Base-by-base conservation (phyloP, 2,113 vertebrate genomes). In the Scomber scombrus region DNA sequence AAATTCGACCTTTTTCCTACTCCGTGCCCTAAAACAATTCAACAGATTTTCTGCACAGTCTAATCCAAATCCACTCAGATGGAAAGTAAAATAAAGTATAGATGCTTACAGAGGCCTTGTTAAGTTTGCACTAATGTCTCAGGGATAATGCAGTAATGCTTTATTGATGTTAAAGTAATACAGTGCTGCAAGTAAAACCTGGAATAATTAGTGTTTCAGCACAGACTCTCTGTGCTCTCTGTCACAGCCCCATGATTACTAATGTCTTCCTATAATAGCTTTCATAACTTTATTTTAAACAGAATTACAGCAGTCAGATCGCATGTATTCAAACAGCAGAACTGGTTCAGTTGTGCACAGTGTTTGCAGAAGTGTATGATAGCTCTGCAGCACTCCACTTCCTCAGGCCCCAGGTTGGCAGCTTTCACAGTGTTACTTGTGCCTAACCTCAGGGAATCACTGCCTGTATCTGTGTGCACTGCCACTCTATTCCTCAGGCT, bases 381-480 rank as follows among this genome's bases (percentile, higher is more conserved):
- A 43, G 29, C 12, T 67, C 61, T 58, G 61, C 72, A 46, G 54
- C 77, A 46, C 71, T 76, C 56, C 14, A 9, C 66, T 72, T 82
- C 63, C 54, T 65, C 58, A 49, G 71, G 67, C 68, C 58, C 26
- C 75, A 45, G 71, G 62, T 75, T 90, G 82, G 82, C 88, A 84
- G 70, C 50, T 67, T 72, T 85, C 83, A 80, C 47, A 78, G 80
- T 49, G 23, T 46, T 73, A 5, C 74, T 72, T 69, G 67, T 90
- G 79, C 80, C 65, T 78, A 85, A 78, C 81, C 85, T 80, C 88
- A 79, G 60, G 77, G 71, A 78, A 62, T 63, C 15, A 54, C 58
- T 75, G 69, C 47, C 61, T 79, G 51, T 46, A n/a, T 76, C 56
- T 85, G 63, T 70, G 80, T 73, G 71, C 61, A 43, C 72, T 78